These are phyloP conservation scores for Zophobas morio DNA, from an alignment of 1,140 invertebrate species.

Conservation along the genomic window DNA sequence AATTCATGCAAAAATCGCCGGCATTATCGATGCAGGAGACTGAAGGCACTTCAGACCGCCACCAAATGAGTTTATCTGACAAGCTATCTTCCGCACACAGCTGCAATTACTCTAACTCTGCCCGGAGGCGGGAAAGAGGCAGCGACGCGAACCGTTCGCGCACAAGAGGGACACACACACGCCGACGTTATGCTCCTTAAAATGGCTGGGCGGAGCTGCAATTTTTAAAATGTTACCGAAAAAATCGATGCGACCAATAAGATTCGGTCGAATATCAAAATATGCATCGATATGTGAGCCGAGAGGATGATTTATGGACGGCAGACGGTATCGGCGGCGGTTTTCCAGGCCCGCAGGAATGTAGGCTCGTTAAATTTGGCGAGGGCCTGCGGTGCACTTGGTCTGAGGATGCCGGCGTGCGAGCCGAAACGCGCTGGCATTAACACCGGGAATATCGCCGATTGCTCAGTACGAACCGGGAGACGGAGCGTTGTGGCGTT, in stretches of 20 bases:
- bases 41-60: slow-evolving; percentile 50
- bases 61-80: slow-evolving; percentile 62
- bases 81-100: slow-evolving; percentile 60
- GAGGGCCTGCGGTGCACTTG: background rate
- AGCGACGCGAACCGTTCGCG: slow-evolving; percentile 19
- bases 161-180: slow-evolving; percentile 44
- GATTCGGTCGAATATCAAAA: slow-evolving; percentile 57
- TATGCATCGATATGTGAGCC: slow-evolving; percentile 54
- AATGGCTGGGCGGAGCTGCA: slow-evolving; percentile 53
- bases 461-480: background rate
- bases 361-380: slow-evolving; percentile 15
- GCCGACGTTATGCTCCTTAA: slow-evolving; percentile 54
- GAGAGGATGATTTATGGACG: slow-evolving; percentile 37
- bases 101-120: slow-evolving; percentile 61
- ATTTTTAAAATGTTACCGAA: slow-evolving; percentile 57
- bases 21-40: slow-evolving; percentile 46
- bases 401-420: too few species aligned
- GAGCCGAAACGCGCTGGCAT: too few species aligned
- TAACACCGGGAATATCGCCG: background rate
- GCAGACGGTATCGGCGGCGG: slow-evolving; percentile 6
- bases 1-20: slow-evolving; percentile 48
- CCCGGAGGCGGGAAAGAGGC: slow-evolving; percentile 55
- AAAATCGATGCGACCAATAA: slow-evolving; percentile 58
- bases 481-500: too few species aligned
- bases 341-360: slow-evolving; percentile 21